Conservation (phyloP, 1,140 invertebrate genomes). For the Leptoteleia sp. region DNA sequence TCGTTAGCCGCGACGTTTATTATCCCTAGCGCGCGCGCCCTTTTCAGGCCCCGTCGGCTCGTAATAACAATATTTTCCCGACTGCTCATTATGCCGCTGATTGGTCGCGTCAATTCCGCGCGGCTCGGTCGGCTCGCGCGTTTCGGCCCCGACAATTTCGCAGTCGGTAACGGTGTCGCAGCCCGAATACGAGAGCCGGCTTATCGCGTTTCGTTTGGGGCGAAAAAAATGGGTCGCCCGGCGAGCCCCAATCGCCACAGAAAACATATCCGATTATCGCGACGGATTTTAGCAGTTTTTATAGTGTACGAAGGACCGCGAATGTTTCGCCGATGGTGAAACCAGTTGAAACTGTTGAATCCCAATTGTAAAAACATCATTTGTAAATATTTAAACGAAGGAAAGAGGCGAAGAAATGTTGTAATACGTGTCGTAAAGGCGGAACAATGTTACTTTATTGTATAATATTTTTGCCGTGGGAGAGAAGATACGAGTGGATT, state of each 20-base stretch:
- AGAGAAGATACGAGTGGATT: no score
- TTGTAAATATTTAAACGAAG: no score
- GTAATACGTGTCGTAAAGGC: no score
- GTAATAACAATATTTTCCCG: conserved; percentile 38
- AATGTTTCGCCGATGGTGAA: no score
- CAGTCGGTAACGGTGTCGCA: conserved; percentile 26
- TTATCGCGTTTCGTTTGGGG: conserved; percentile 8
- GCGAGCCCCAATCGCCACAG: neutral
- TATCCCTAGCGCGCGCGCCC: conserved; percentile 1
- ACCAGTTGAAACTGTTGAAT: no score
- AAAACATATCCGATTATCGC: conserved; percentile 23
- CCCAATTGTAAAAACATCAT: no score
- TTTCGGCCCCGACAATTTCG: conserved; percentile 20
- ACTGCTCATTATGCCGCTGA: conserved; percentile 23
- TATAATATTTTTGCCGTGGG: no score
- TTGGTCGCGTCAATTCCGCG: conserved; percentile 4
- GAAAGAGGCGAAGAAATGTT: no score
- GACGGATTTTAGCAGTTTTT: no score
- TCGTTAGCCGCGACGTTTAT: conserved; percentile 38
- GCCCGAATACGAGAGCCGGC: conserved; percentile 20
- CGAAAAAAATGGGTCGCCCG: conserved; percentile 20
- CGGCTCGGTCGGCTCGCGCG: neutral
- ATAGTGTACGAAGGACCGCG: no score
- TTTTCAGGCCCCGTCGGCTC: conserved; percentile 9
- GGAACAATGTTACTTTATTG: no score